A percentile compares a stretch with the other conserved stretches of the same genome.
phyloP scores from a whole-genome alignment of 2,797 vertebrate species.

The Falco biarmicus region DNA sequence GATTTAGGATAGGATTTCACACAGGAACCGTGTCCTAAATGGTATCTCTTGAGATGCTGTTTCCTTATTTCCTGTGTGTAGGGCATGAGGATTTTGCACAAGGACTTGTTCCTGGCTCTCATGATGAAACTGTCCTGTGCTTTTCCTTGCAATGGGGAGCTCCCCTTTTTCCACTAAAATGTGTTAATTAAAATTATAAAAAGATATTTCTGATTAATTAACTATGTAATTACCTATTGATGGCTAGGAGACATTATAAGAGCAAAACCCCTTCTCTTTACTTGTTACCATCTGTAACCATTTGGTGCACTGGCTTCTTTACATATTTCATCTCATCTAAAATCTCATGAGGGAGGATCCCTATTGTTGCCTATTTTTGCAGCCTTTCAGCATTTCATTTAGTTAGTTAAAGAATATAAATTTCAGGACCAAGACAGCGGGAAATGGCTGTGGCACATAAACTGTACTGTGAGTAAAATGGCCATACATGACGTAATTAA shows the following conservation, averaged over 20 bases:
- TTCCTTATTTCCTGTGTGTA: not conserved
- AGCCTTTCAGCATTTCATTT: conserved; percentile 1
- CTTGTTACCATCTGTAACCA: not conserved
- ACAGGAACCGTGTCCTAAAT: not conserved
- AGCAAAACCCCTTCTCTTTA: not conserved
- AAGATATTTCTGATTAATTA: not conserved
- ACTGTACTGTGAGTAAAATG: not conserved
- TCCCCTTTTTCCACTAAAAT: not conserved
- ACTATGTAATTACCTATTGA: not conserved
- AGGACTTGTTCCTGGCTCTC: not conserved
- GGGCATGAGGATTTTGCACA: not conserved
- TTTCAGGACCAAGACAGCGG: not conserved
- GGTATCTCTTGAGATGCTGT: not conserved
- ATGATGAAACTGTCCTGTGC: not conserved
- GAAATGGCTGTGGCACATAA: not conserved
- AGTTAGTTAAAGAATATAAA: conserved; percentile 15
- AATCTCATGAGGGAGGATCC: not conserved
- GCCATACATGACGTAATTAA: not conserved
- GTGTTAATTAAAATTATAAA: not conserved
- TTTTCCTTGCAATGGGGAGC: not conserved
- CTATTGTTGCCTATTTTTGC: conserved; percentile 6
- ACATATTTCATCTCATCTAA: not conserved
- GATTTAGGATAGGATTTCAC: not conserved
- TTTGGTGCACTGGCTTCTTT: not conserved
- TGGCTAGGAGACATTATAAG: not conserved